Evolutionary conservation across 1,140 invertebrate genomes (phyloP).

Genomic region (Gonatopus flavifemur): DNA sequence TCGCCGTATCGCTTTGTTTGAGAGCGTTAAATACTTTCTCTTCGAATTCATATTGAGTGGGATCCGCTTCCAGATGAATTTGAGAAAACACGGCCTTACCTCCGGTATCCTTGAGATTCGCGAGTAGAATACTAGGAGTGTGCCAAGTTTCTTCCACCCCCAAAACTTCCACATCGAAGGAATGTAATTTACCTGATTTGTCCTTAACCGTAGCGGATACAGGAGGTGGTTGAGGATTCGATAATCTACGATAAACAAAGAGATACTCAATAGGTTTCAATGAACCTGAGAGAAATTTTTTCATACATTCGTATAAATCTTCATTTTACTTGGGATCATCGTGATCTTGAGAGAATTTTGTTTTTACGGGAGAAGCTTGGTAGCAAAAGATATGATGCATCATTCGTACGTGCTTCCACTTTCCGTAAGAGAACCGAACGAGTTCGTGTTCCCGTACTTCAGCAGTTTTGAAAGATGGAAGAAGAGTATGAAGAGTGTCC

Average conservation of each 20-base stretch:
- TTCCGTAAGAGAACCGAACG: conserved; percentile 78
- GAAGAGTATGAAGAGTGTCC: conserved; percentile 74
- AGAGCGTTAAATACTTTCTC: conserved; percentile 66
- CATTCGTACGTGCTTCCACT: conserved; percentile 80
- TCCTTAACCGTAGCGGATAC: conserved; percentile 63
- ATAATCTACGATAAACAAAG: conserved; percentile 37
- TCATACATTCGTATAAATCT: neutral
- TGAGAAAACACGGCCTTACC: conserved; percentile 83
- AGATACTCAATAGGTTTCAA: conserved; percentile 3
- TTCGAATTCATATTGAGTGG: conserved; percentile 60
- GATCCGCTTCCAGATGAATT: conserved; percentile 62
- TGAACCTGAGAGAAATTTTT: neutral
- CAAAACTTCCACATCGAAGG: conserved; percentile 72
- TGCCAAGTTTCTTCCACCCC: conserved; percentile 84
- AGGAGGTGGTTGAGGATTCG: conserved; percentile 58
- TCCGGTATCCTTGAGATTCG: conserved; percentile 62
- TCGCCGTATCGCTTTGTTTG: conserved; percentile 65
- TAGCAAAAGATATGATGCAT: conserved; percentile 88
- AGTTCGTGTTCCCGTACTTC: conserved; percentile 81
- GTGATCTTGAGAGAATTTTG: conserved; percentile 74
- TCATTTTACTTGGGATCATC: conserved; percentile 61
- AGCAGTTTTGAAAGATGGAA: conserved; percentile 79
- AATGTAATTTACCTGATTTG: conserved; percentile 67
- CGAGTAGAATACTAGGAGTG: conserved; percentile 77
- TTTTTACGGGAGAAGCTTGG: conserved; percentile 77